Conservation (phyloP, 2,113 vertebrate genomes). For the Syngnathus floridae region DNA sequence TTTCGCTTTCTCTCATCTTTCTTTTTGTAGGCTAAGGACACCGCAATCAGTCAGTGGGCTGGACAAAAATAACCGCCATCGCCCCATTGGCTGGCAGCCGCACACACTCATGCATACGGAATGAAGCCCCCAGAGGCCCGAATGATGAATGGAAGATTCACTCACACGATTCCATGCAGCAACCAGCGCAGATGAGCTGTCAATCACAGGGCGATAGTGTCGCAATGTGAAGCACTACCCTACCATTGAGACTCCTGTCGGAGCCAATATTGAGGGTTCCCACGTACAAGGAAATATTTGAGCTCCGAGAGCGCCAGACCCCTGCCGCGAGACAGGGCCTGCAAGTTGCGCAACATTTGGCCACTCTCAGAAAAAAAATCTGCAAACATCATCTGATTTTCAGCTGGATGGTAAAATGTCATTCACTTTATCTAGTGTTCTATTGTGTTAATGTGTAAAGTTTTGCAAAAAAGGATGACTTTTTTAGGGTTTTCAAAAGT, state of each 20-base stretch:
- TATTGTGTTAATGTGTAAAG: no score
- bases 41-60: constrained; percentile 46
- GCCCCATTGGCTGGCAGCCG: constrained; percentile 27
- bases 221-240: neutral
- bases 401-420: no score
- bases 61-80: constrained; percentile 39
- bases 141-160: constrained; percentile 30
- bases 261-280: neutral
- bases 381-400: no score
- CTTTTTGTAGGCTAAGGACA: constrained; percentile 30
- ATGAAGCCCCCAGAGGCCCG: constrained; percentile 3
- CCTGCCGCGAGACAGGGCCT: no score
- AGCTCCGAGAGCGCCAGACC: no score
- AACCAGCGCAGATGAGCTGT: no score
- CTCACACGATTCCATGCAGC: neutral
- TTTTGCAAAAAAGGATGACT: no score
- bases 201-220: neutral
- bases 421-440: no score
- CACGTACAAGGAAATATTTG: no score
- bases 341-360: no score
- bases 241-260: neutral
- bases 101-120: constrained; percentile 19
- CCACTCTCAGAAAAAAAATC: no score
- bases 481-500: no score
- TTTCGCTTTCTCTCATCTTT: neutral